Conservation (phyloP, 2,113 vertebrate species). For the Saimiri boliviensis region DNA sequence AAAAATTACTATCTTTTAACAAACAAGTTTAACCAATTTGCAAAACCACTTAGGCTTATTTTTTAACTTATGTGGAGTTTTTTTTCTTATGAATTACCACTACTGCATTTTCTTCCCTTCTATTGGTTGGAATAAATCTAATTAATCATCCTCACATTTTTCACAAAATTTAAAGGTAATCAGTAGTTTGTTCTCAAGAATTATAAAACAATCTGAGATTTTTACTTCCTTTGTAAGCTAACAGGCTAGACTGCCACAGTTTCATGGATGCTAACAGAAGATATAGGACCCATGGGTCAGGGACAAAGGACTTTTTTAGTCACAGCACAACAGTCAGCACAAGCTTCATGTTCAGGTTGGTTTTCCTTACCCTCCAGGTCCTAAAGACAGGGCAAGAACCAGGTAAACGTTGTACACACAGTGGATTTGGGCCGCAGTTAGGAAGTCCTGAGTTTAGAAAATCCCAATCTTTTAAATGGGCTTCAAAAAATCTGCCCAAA, state of each 20-base stretch:
- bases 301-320: neutral
- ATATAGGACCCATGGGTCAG: neutral
- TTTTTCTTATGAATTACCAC: neutral
- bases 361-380: neutral
- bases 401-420: neutral
- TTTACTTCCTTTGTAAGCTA: neutral
- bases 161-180: neutral
- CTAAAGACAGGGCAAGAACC: neutral
- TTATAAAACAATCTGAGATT: neutral
- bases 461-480: neutral
- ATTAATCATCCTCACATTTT: neutral
- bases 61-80: neutral
- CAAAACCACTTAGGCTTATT: neutral
- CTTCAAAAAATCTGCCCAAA: neutral
- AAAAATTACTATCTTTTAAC: neutral
- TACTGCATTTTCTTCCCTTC: neutral
- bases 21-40: neutral
- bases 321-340: neutral
- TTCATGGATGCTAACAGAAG: neutral
- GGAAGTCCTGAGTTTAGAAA: neutral
- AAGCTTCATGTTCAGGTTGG: neutral
- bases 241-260: neutral
- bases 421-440: neutral
- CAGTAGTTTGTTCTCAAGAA: neutral
- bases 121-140: neutral